Evolutionary conservation across 1,140 invertebrate genomes (phyloP).

Genomic region (Spodoptera frugiperda): DNA sequence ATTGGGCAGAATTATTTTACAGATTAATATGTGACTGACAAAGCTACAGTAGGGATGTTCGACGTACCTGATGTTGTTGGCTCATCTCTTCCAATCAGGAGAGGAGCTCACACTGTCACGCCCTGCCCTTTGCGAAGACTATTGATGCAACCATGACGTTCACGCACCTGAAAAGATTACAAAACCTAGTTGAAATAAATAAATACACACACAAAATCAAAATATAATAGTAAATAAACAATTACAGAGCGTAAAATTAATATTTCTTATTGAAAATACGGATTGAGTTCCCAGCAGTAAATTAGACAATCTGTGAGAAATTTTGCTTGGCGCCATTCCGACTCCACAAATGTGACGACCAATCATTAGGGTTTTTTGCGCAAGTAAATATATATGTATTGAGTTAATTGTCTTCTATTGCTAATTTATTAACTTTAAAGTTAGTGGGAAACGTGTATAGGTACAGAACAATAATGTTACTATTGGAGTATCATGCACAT

Average conservation of each 20-base stretch:
- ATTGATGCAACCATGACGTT: background rate
- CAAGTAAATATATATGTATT: slow-evolving; percentile 57
- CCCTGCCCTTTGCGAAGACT: background rate
- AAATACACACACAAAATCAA: slow-evolving; percentile 39
- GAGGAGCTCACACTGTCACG: background rate
- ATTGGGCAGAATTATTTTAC: background rate
- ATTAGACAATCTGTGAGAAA: slow-evolving; percentile 69
- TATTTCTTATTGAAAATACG: slow-evolving; percentile 64
- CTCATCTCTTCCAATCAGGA: background rate
- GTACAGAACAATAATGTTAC: background rate
- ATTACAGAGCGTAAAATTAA: slow-evolving; percentile 50
- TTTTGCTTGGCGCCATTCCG: slow-evolving; percentile 52
- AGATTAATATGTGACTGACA: background rate
- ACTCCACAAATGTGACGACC: slow-evolving; percentile 41
- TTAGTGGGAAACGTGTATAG: background rate
- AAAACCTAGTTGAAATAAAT: slow-evolving; percentile 49
- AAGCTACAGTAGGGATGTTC: background rate
- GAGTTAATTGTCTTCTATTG: slow-evolving; percentile 48
- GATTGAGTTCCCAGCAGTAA: slow-evolving; percentile 62
- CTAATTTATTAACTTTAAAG: slow-evolving; percentile 32
- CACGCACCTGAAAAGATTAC: slow-evolving; percentile 47
- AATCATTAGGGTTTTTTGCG: slow-evolving; percentile 48
- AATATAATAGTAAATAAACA: slow-evolving; percentile 47
- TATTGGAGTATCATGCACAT: background rate
- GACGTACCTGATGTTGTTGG: background rate